A percentile compares a stretch with the other conserved stretches of the same genome.
These are phyloP conservation scores for Parazoanthus darwini DNA, from an alignment of 92 coral and sea anemone species.

Conservation along the genomic window DNA sequence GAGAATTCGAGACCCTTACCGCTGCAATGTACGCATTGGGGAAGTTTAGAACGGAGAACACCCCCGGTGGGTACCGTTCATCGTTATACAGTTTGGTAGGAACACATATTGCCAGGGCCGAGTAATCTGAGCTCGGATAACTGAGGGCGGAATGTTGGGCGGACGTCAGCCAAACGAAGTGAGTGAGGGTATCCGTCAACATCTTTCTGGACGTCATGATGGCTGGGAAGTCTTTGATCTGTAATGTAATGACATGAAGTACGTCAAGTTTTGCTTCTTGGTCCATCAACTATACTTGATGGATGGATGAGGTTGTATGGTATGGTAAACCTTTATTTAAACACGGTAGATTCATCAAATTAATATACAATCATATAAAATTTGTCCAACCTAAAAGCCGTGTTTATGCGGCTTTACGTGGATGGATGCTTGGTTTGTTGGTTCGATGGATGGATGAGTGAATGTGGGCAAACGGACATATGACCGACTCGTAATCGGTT, in stretches of 20 bases:
- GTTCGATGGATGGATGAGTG: background rate
- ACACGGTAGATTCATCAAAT: too few relatives aligned
- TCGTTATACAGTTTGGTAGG: slow-evolving; percentile 92
- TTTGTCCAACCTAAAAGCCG: too few relatives aligned
- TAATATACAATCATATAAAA: too few relatives aligned
- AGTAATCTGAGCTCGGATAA: slow-evolving; percentile 85
- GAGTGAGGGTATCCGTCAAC: slow-evolving; percentile 62
- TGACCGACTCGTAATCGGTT: background rate
- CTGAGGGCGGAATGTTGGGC: slow-evolving; percentile 80
- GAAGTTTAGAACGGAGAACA: slow-evolving; percentile 65
- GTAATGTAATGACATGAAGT: background rate
- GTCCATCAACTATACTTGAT: background rate
- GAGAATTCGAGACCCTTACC: too few relatives aligned
- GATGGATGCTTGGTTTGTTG: too few relatives aligned
- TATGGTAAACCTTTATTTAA: too few relatives aligned
- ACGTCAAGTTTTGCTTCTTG: background rate
- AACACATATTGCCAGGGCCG: slow-evolving; percentile 73
- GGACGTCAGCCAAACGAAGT: slow-evolving; percentile 67
- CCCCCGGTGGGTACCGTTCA: slow-evolving; percentile 70
- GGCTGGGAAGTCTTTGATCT: slow-evolving; percentile 37
- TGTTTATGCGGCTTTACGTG: too few relatives aligned
- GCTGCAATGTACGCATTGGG: slow-evolving; percentile 70
- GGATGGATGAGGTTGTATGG: too few relatives aligned
- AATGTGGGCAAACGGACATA: background rate
- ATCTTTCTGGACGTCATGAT: slow-evolving; percentile 38